Conservation (phyloP, 2,888 invertebrate species). For the Calameuta idolon region DNA sequence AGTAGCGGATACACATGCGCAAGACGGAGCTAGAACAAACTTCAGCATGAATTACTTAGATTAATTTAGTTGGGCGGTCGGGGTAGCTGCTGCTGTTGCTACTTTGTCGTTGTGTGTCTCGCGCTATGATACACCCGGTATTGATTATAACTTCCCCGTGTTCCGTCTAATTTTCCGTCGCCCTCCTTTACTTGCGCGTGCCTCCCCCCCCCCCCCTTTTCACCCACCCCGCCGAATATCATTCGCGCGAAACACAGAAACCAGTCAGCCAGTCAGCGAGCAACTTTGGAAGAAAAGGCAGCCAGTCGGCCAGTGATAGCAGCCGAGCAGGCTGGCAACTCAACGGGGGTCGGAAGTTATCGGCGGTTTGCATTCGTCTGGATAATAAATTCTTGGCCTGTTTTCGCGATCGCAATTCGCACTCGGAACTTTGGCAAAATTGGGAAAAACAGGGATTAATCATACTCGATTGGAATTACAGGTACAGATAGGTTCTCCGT, state of each 20-base stretch:
- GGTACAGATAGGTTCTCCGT: not conserved
- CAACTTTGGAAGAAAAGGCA: not conserved
- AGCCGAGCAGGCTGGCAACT: slow-evolving; percentile 26
- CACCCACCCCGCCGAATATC: not conserved
- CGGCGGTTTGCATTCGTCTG: slow-evolving; percentile 33
- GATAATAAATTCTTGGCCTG: slow-evolving; percentile 26
- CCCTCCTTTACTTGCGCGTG: slow-evolving; percentile 15
- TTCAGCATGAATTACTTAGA: slow-evolving; percentile 64
- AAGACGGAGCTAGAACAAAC: slow-evolving; percentile 48
- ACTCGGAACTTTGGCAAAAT: not conserved
- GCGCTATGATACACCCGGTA: slow-evolving; percentile 42
- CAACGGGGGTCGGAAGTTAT: slow-evolving; percentile 25
- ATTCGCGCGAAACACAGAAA: not conserved
- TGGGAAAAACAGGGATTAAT: not conserved
- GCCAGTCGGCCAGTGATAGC: not conserved
- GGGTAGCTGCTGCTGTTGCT: slow-evolving; percentile 47
- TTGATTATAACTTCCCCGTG: slow-evolving; percentile 52
- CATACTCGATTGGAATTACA: not conserved
- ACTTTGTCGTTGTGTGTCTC: slow-evolving; percentile 30
- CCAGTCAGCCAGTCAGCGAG: not conserved
- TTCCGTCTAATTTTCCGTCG: slow-evolving; percentile 16
- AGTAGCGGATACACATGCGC: slow-evolving; percentile 8
- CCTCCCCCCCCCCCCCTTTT: no score
- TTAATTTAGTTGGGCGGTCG: slow-evolving; percentile 61
- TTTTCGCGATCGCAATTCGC: not conserved